Evolutionary conservation across 2,113 vertebrate genomes (phyloP), one percentile per base, ranked within the genome.

Genomic region (Mus pahari): DNA sequence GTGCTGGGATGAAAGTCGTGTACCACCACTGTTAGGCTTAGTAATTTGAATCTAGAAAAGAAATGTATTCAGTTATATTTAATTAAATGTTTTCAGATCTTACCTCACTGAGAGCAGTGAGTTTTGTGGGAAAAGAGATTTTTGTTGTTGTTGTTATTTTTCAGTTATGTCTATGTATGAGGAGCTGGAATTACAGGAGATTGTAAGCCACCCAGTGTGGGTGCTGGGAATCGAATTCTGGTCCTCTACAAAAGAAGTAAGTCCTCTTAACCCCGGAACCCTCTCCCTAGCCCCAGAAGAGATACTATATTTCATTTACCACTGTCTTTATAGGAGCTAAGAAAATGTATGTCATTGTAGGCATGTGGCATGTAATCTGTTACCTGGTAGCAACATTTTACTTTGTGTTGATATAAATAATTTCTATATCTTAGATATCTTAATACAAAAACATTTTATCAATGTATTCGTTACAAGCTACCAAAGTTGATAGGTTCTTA

Each of bases 381-480:
- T 93, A 16, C 58, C 78, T 90, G 48, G 17, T 89, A 36, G 33
- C 75, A 90, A 81, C 58, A 14, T 55, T 92, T 89, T 75, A 71
- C 20, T 45, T 68, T 64, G 16, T 48, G 53, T 90, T 82, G 42
- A 33, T 64, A 48, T 36, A 87, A 87, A 19, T 39, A 39, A 93
- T 89, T 70, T 86, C 28, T 90, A 58, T 14, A 66, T 66, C 20
- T 94, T 62, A 39, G 2, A 60, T n/a, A 60, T 86, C 39, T 94
- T 68, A 60, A 88, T 94, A 48, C 50, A 50, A 39, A 91, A 94
- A 88, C 26, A 81, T 55, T 31, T 86, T 79, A 10, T 16, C 11
- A 94, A 9, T 70, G 14, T 64, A 42, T 89, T 64, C 87, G 58
- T 79, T 87, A 77, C 36, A 89, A 89, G 68, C 86, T 87, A 60